phyloP scores from a whole-genome alignment of 92 coral and sea anemone species.

The Umimayanthus chanpuru region DNA sequence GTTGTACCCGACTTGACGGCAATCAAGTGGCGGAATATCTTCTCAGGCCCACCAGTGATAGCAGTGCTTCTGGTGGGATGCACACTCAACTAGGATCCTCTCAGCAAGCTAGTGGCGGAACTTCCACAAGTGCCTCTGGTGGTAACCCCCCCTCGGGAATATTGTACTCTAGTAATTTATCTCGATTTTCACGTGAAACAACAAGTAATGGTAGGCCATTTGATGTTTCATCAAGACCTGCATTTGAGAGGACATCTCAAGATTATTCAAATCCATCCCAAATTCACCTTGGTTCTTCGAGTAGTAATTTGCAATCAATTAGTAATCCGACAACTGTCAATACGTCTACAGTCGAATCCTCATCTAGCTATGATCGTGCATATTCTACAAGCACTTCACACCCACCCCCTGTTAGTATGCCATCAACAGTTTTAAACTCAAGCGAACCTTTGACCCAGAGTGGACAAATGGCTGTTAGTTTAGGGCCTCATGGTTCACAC shows the following conservation, averaged over 20 bases:
- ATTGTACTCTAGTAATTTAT: neutral
- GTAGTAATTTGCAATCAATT: neutral
- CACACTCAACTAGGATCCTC: neutral
- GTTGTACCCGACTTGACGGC: constrained; percentile 61
- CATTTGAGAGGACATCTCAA: neutral
- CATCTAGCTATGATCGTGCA: neutral
- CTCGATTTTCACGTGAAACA: neutral
- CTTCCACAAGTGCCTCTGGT: neutral
- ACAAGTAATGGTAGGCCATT: neutral
- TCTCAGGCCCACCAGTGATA: constrained; percentile 50
- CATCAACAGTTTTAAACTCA: neutral
- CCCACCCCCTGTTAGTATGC: neutral
- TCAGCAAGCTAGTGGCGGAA: neutral
- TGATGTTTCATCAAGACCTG: neutral
- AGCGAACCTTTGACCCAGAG: neutral
- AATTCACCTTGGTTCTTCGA: neutral
- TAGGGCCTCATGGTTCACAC: neutral
- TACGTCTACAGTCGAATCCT: neutral
- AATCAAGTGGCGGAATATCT: constrained; percentile 70
- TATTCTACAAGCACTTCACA: neutral
- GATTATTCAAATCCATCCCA: neutral
- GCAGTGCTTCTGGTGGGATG: constrained; percentile 24
- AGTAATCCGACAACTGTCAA: neutral
- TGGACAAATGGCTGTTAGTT: neutral
- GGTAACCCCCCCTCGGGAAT: neutral